Evolutionary conservation across 2,797 vertebrate species (phyloP).

Genomic region (Myotis pilosus): DNA sequence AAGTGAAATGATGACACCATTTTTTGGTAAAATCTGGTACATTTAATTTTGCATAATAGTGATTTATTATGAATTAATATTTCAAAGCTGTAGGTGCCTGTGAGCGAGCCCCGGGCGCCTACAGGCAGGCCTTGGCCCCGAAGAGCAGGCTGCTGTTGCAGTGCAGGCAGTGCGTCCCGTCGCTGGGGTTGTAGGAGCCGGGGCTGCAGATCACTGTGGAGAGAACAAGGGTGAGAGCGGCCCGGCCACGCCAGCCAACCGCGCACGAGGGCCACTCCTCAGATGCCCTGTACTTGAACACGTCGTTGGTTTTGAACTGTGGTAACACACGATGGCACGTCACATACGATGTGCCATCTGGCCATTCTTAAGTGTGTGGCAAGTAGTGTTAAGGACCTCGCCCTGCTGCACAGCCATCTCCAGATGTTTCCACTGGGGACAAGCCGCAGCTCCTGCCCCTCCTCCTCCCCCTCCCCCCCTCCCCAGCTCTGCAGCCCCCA

Average conservation of each 20-base stretch:
- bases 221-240: background rate
- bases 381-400: background rate
- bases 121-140: slow-evolving; percentile 66
- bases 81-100: background rate
- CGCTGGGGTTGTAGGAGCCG: slow-evolving; percentile 77
- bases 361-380: too few species aligned
- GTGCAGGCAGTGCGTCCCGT: slow-evolving; percentile 70
- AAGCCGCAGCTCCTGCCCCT: background rate
- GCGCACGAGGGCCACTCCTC: background rate
- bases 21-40: slow-evolving; percentile 41
- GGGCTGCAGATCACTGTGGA: slow-evolving; percentile 77
- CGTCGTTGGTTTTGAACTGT: background rate
- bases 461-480: too few species aligned
- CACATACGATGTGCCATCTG: background rate
- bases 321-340: background rate
- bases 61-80: slow-evolving; percentile 65
- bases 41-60: slow-evolving; percentile 65
- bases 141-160: slow-evolving; percentile 70
- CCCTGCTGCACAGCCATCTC: background rate
- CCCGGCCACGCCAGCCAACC: too few species aligned
- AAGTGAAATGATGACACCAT: slow-evolving; percentile 43
- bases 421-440: background rate
- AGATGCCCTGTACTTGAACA: background rate
- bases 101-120: background rate
- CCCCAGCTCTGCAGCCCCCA: background rate